Conservation (phyloP, 2,888 invertebrate genomes). For the Pedicia rivosa region DNA sequence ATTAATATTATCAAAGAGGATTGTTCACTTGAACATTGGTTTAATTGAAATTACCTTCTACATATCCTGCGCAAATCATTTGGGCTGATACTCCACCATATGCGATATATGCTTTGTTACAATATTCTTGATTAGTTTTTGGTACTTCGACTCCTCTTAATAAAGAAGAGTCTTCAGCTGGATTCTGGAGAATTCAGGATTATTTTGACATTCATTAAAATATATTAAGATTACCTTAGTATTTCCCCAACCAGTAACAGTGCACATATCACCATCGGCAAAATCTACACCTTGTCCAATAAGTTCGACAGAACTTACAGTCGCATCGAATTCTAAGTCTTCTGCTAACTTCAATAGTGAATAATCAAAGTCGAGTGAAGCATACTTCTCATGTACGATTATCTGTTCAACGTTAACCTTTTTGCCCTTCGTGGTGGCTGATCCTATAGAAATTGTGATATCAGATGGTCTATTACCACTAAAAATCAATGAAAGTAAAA, state of each 20-base stretch:
- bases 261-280: neutral
- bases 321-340: neutral
- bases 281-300: neutral
- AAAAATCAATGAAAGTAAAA: neutral
- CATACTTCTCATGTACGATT: neutral
- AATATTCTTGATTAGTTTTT: slow-evolving; percentile 18
- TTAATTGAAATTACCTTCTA: too few relatives aligned
- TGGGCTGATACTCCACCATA: slow-evolving; percentile 20
- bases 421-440: neutral
- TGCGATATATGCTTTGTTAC: slow-evolving; percentile 15
- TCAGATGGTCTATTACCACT: neutral
- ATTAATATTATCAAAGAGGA: too few relatives aligned
- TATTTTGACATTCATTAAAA: too few relatives aligned
- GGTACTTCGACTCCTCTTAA: slow-evolving; percentile 21
- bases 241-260: neutral
- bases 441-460: neutral
- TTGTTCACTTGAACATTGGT: too few relatives aligned
- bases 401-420: neutral
- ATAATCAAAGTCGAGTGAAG: neutral
- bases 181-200: too few relatives aligned
- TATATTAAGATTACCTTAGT: neutral
- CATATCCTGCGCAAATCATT: slow-evolving; percentile 23
- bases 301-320: neutral
- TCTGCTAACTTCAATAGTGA: neutral
- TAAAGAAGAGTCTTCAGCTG: slow-evolving; percentile 13